Percentiles rank a stretch among this genome's conserved stretches.
These are phyloP conservation scores for Polyommatus icarus DNA, from an alignment of 2,888 invertebrate genomes.

Conservation along the genomic window DNA sequence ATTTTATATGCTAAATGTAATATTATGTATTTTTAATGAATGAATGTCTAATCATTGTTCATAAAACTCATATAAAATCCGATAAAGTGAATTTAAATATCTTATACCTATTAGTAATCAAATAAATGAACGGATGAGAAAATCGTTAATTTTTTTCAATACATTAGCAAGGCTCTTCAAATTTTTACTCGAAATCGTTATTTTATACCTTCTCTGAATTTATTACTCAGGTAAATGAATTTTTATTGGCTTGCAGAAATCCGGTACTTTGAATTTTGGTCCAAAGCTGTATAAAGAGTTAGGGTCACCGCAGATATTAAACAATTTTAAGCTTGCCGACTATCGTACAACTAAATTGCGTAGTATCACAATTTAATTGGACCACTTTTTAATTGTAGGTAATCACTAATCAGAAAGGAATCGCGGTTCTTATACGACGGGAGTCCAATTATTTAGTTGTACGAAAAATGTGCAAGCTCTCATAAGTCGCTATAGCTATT, in stretches of 20 bases:
- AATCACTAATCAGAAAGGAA: no score
- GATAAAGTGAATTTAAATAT: background rate
- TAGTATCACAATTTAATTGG: no score
- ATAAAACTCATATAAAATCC: background rate
- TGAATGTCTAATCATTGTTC: background rate
- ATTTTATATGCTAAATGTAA: slow-evolving; percentile 17
- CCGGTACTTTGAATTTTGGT: background rate
- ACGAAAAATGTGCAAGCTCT: no score
- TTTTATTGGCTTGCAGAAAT: background rate
- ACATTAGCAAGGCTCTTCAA: background rate
- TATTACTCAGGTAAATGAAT: background rate
- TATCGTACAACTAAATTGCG: no score
- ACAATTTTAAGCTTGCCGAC: no score
- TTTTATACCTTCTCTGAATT: background rate
- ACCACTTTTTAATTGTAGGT: no score
- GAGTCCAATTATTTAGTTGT: no score
- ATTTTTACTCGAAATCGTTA: background rate
- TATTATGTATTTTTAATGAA: slow-evolving; percentile 2
- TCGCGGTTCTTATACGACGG: no score
- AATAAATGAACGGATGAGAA: background rate
- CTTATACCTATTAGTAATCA: background rate
- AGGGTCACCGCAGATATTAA: no score
- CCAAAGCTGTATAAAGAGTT: no score
- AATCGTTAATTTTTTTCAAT: background rate
- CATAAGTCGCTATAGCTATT: no score